Conservation (phyloP, 2,888 invertebrate species). For the Phengaris alcon region DNA sequence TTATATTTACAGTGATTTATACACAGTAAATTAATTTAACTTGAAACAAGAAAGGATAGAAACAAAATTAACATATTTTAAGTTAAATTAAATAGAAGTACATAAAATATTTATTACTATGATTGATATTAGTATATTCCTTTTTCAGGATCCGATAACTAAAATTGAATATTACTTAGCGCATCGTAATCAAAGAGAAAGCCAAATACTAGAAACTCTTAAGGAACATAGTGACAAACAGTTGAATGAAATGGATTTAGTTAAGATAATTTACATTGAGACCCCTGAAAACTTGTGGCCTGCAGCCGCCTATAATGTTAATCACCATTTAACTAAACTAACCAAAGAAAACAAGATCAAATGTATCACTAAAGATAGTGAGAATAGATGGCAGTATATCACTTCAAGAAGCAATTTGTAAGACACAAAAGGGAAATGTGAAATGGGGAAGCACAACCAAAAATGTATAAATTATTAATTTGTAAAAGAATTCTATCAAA, state of each 20-base stretch:
- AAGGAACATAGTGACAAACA: slow-evolving; percentile 67
- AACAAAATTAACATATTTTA: too few species aligned
- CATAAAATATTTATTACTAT: too few species aligned
- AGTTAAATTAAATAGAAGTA: too few species aligned
- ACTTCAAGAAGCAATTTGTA: slow-evolving; percentile 47
- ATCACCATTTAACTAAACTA: slow-evolving; percentile 91
- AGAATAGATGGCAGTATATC: slow-evolving; percentile 71
- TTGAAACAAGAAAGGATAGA: too few species aligned
- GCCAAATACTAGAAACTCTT: slow-evolving; percentile 88
- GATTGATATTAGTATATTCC: background rate
- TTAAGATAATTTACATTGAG: slow-evolving; percentile 88
- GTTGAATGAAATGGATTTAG: slow-evolving; percentile 88
- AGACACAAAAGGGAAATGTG: slow-evolving; percentile 12
- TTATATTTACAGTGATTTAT: too few species aligned
- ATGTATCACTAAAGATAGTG: slow-evolving; percentile 57
- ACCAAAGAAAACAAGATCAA: slow-evolving; percentile 86
- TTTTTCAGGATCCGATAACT: slow-evolving; percentile 80
- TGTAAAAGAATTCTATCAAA: background rate
- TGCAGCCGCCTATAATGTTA: slow-evolving; percentile 92
- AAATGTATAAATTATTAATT: background rate
- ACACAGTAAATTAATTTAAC: too few species aligned
- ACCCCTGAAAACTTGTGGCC: slow-evolving; percentile 85
- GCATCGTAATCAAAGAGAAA: slow-evolving; percentile 90
- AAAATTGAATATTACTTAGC: slow-evolving; percentile 91
- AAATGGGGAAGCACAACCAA: background rate